Evolutionary conservation across 2,888 invertebrate species (phyloP), one percentile per base, ranked within the genome.

Genomic region (Subacronicta megacephala): DNA sequence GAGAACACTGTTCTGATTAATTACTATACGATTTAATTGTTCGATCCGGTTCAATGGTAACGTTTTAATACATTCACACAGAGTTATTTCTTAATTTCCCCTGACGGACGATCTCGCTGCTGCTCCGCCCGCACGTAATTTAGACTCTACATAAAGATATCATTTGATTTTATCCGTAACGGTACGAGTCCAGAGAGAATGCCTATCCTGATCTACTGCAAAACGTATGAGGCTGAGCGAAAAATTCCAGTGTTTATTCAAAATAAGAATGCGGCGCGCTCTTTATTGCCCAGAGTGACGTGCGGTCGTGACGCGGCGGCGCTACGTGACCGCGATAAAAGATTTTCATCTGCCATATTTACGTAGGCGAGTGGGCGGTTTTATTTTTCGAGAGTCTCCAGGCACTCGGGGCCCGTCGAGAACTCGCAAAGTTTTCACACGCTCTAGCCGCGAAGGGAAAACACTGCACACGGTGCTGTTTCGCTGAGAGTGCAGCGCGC

Each of bases 331-430:
- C 90, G 88, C 89, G 94, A 94, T 94, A 94, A 94, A 93, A 94
- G 94, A 94, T 93, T 92, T 93, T 90, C 93, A 94, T 94, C 94
- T 93, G 90, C 92, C 90, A 92, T 94, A 93, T 94, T 93, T 93
- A 93, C 93, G 90, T 88, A 82, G 90, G 85, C 83, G 90, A 93
- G 93, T 93, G 93, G 93, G 93, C 89, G 93, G 93, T 91, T 93
- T 93, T 92, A 90, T 92, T 83, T 89, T 92, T 91, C 84, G 85
- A 93, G 93, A 88, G 88, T 88, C 91, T 90, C 84, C 80, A 84
- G 80, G 78, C 83, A 78, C 88, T 87, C 84, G 78, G 74, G 74
- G 81, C 70, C 64, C 62, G 71, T 78, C 66, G 83, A 85, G 87
- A 80, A 78, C 78, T 80, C 79, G 82, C 84, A 72, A 78, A 88